Base-by-base conservation (phyloP, 2,797 vertebrate species). In the Melanotaenia parkinsoni region DNA sequence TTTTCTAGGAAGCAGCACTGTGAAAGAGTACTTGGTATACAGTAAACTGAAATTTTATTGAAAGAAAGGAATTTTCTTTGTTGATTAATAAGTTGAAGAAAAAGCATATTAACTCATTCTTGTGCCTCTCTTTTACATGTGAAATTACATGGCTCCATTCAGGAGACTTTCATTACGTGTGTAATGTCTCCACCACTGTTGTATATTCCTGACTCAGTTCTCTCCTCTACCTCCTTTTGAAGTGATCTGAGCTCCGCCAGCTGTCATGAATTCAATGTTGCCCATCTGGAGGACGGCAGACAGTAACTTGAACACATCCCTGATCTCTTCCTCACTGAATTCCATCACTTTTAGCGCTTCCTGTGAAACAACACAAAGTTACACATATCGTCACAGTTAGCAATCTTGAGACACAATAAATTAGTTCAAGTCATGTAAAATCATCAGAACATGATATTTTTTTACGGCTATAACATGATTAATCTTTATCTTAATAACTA, bases 211-310 rank as follows among this genome's bases (percentile, higher is more conserved):
- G n/a, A 30, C 12, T 37, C 11, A 20, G 24, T 73, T 66, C 2
- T 7, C n/a, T 63, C 28, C 45, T 86, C 58, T 87, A 97, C 96
- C 96, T 10, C 91, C 95, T 93, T 97, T 97, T 0, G 95, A 96
- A 43, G 96, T 96, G 81, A 97, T 88, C 82, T 98, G 96, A 67
- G 97, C 97, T 35, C 97, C 97, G 0, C 96, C 97, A 3, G 97
- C 96, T 2, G 96, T 98, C 96, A 98, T 97, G 87, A 98, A 98
- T 70, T 97, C 96, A 54, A 97, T 90, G 1, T 97, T 97, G 71
- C 97, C 97, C 89, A 98, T 92, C 88, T 96, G 96, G 72, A 98
- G 93, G 9, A 96, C 96, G 20, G 95, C 96, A 50, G 97, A 97
- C 66, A 98, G 94, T 82, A 98, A 89, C 88, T 95, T 96, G 89